Base-by-base conservation (phyloP, 2,888 invertebrate genomes). In the Urechis unicinctus region DNA sequence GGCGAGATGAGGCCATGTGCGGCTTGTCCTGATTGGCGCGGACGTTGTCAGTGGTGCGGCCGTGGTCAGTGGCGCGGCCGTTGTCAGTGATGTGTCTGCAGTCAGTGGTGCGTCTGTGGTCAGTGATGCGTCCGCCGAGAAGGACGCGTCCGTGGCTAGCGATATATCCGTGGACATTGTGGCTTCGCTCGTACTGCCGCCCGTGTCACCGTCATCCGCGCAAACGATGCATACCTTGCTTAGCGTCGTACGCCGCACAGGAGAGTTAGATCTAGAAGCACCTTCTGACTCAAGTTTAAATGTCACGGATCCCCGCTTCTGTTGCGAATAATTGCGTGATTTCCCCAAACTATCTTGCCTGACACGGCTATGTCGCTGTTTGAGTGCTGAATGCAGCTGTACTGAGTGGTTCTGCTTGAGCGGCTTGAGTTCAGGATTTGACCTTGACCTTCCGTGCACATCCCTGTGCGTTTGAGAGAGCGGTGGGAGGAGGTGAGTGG, bases 151-250 rank as follows among this genome's bases (percentile, higher is more conserved):
- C 2, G 50, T 21, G 5, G 50, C 29, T 5, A 53, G 26, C 6
- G 56, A 56, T 6, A 53, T 56, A 25, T 56, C 56, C 5, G 49
- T 48, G 29, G 56, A n/a, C n/a, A n/a, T 53, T 24, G 36, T 45
- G 6, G 24, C 36, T 25, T 56, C 52, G 24, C 52, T 53, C 9
- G 9, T 36, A 26, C 56, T 56, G 17, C 43, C 31, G 1, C 48
- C 48, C 17, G 48, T 52, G 13, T 56, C 52, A 25, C n/a, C n/a
- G n/a, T 52, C 52, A 49, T 52, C 49, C 4, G 29, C 44, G 2
- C 42, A 21, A 2, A 50, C 52, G 1, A 45, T 31, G 1, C 43
- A 42, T 2, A 28, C 21, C 5, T 50, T 26, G 2, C 17, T 17
- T 17, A 36, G 36, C 9, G 36, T 36, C 9, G 36, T 17, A 36